These are phyloP conservation scores for Halesus radiatus DNA, from an alignment of 1,140 invertebrate genomes.

Conservation along the genomic window DNA sequence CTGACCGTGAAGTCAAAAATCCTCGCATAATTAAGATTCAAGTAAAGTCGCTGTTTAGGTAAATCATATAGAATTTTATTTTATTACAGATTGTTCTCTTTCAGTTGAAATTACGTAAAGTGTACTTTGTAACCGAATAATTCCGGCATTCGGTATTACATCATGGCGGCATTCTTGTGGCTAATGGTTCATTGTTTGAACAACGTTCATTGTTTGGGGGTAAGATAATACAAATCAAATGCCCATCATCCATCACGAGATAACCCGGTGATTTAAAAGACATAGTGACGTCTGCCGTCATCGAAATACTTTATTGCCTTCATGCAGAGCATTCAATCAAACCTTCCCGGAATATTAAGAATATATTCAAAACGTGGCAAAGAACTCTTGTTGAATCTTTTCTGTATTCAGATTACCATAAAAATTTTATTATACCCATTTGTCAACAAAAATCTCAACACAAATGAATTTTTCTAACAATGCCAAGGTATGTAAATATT, in stretches of 20 bases:
- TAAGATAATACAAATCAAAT: background rate
- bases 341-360: background rate
- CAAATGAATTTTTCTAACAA: too few relatives aligned
- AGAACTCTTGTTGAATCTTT: too few relatives aligned
- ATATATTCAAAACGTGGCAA: background rate
- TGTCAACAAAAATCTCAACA: background rate
- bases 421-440: background rate
- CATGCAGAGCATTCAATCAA: background rate
- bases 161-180: background rate
- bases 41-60: too few relatives aligned
- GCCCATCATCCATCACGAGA: constrained; percentile 21
- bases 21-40: too few relatives aligned
- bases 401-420: background rate
- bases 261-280: constrained; percentile 27
- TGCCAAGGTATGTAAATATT: too few relatives aligned
- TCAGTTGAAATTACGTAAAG: background rate
- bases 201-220: constrained; percentile 7
- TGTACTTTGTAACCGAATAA: background rate
- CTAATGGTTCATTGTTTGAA: constrained; percentile 32
- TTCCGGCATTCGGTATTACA: background rate
- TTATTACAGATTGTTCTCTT: background rate
- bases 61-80: background rate
- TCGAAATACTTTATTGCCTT: constrained; percentile 17
- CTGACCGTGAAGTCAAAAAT: too few relatives aligned
- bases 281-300: constrained; percentile 25